phyloP scores from a whole-genome alignment of 2,113 vertebrate species.

The Lethenteron camtschaticum region DNA sequence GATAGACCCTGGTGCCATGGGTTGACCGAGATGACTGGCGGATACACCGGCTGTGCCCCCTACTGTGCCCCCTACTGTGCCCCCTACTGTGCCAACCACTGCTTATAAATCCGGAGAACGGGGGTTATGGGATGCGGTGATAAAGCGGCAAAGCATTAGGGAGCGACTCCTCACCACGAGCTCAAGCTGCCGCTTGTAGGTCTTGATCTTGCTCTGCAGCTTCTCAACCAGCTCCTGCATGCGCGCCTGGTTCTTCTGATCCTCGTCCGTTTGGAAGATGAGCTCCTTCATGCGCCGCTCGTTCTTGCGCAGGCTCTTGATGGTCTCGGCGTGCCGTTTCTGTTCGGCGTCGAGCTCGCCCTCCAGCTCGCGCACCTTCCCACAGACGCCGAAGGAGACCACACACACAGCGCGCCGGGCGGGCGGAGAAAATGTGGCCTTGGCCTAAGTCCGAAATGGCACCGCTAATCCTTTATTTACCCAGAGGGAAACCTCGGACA shows the following conservation, averaged over 20 bases:
- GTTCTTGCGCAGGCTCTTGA: conserved; percentile 36
- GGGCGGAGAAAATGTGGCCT: too few species aligned
- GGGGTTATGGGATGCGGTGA: not conserved
- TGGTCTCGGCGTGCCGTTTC: conserved; percentile 28
- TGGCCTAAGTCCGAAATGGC: too few species aligned
- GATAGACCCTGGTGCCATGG: too few species aligned
- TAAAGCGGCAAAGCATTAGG: not conserved
- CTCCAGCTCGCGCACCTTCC: conserved; percentile 34
- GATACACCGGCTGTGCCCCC: too few species aligned
- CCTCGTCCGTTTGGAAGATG: conserved; percentile 39
- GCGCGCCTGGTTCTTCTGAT: conserved; percentile 39
- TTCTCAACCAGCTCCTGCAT: conserved; percentile 42
- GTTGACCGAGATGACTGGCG: too few species aligned
- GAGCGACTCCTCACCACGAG: conserved; percentile 20
- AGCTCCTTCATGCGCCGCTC: conserved; percentile 39
- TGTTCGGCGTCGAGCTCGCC: conserved; percentile 34
- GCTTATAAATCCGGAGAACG: too few species aligned
- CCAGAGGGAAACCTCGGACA: too few species aligned
- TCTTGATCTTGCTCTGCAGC: conserved; percentile 42
- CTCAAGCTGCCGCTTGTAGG: conserved; percentile 47
- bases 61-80: too few species aligned
- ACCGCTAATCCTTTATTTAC: too few species aligned
- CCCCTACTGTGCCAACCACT: too few species aligned
- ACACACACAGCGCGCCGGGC: too few species aligned
- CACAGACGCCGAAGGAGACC: too few species aligned